These are phyloP conservation scores for Drosophila melanica DNA, from an alignment of 1,140 invertebrate species.

Conservation along the genomic window DNA sequence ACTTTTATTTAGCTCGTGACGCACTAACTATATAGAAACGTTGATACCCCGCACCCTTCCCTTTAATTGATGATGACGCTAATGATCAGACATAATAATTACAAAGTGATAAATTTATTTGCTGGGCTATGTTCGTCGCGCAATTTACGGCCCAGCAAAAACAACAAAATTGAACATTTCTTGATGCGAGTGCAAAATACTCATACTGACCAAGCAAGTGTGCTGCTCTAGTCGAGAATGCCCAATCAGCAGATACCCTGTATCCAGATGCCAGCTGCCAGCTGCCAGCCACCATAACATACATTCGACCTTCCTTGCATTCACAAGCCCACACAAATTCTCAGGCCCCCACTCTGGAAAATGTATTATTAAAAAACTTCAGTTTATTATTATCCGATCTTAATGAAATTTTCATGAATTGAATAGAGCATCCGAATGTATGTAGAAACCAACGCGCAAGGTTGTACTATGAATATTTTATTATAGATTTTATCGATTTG, in stretches of 20 bases:
- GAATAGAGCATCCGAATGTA: too few relatives aligned
- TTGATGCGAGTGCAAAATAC: conserved; percentile 4
- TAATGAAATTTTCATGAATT: too few relatives aligned
- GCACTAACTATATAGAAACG: conserved; percentile 28
- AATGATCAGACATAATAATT: conserved; percentile 72
- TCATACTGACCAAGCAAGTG: conserved; percentile 5
- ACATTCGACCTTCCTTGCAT: too few relatives aligned
- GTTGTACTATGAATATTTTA: too few relatives aligned
- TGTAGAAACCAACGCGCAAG: too few relatives aligned
- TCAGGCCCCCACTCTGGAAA: neutral
- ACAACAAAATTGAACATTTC: conserved; percentile 23
- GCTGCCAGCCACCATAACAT: neutral
- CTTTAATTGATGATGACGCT: conserved; percentile 40
- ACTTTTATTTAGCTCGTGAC: conserved; percentile 72
- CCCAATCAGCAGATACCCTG: neutral
- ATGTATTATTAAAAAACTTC: neutral
- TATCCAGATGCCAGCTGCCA: neutral
- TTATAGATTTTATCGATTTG: too few relatives aligned
- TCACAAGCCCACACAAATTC: too few relatives aligned
- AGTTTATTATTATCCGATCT: neutral
- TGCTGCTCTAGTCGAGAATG: neutral
- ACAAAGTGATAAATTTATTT: conserved; percentile 72
- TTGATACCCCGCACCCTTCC: neutral
- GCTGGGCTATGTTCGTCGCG: neutral
- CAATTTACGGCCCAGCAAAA: conserved; percentile 27